Evolutionary conservation across 2,888 invertebrate genomes (phyloP), one percentile per base, ranked within the genome.

Genomic region (Heliconius erato): DNA sequence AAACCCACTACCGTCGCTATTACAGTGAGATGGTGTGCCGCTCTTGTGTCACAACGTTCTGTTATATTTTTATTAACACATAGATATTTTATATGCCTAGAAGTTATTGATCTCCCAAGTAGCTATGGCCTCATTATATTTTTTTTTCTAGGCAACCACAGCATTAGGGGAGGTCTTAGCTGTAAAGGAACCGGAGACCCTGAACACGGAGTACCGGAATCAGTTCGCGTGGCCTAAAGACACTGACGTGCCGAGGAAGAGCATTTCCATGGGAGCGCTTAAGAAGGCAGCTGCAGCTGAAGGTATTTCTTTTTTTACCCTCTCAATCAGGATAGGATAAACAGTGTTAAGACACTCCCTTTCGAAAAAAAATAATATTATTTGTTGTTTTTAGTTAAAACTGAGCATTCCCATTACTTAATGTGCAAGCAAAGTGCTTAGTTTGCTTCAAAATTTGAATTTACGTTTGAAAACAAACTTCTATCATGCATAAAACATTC

Each of bases 141-240:
- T 35, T 74, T 14, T 68, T 67, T 19, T 54, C 0, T 88, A 95
- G 95, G 97, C 97, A 87, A 96, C 97, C 87, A 94, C 97, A 90
- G 97, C 97, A 86, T 93, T 97, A 90, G 98, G 98, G 88, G 97
- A 98, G 96, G 98, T 96, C 96, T 97, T 95, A 96, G 98, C 93
- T 0, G 91, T 90, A 49, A 95, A 95, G 87, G 95, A 94, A 85
- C 94, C 94, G 0, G 88, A 88, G 76, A 92, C 94, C 74, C 88
- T 91, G 44, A 92, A 98, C 96, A 98, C 98, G 88, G 98, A 98
- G 96, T 98, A 98, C 96, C 97, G 98, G 89, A 97, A 98, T 93
- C 98, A 98, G 96, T 98, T 98, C 96, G 98, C 98, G 88, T 98
- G 98, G 98, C 98, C 98, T 86, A 96, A 97, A 90, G 97, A 97